Conservation (phyloP, 2,797 vertebrate species). For the Pseudopleuronectes americanus region DNA sequence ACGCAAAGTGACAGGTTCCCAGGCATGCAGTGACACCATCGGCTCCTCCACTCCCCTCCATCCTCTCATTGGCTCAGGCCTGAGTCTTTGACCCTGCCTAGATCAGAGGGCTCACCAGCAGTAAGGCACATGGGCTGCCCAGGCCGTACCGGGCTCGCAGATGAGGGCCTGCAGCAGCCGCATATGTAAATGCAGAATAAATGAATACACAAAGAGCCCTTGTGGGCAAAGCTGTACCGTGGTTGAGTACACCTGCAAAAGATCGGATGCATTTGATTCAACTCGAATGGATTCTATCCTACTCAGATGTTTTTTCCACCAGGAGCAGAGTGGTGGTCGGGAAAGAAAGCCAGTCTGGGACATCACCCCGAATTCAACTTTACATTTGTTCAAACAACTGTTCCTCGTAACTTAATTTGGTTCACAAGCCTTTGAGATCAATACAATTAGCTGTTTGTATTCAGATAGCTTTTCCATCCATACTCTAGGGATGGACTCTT, state of each 20-base stretch:
- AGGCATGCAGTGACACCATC: conserved; percentile 81
- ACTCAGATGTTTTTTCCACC: conserved; percentile 27
- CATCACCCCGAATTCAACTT: background rate
- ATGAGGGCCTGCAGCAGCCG: conserved; percentile 55
- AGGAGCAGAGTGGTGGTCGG: background rate
- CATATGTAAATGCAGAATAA: conserved; percentile 73
- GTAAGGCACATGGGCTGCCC: conserved; percentile 51
- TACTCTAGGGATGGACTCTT: background rate
- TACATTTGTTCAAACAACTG: background rate
- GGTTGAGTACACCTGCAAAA: conserved; percentile 68
- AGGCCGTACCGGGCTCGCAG: conserved; percentile 43
- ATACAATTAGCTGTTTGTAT: background rate
- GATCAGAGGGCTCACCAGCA: conserved; percentile 70
- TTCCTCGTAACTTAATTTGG: background rate
- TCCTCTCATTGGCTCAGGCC: conserved; percentile 68
- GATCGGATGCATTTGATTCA: conserved; percentile 59
- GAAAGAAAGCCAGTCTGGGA: conserved; percentile 1
- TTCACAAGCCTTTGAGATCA: background rate
- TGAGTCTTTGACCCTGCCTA: conserved; percentile 74
- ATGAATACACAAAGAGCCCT: conserved; percentile 71
- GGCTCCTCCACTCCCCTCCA: conserved; percentile 36
- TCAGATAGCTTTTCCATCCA: background rate
- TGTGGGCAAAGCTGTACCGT: conserved; percentile 48
- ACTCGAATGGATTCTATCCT: conserved; percentile 3
- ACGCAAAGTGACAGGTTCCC: conserved; percentile 85